Base-by-base conservation (phyloP, 2,113 vertebrate species). In the Clupea harengus region DNA sequence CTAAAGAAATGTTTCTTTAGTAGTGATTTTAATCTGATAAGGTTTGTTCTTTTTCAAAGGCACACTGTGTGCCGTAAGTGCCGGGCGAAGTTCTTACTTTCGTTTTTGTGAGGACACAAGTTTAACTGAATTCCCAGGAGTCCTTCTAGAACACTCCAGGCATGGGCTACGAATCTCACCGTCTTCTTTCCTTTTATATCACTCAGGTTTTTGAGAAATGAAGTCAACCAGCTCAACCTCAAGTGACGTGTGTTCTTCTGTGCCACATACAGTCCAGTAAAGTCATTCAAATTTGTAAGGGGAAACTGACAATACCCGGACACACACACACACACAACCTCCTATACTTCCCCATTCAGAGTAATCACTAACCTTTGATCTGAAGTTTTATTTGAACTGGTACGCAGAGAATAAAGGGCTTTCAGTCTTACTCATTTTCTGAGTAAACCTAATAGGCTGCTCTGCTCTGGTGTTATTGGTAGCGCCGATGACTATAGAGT, bases 391-490 rank as follows among this genome's bases (percentile, higher is more conserved):
- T 83, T 6, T 82, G 82, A 88, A 89, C 57, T 81, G 47, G 81
- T 45, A 20, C 17, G 54, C 49, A 2, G 22, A 32, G 82, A 17
- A 25, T 72, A 13, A 78, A 64, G 80, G 81, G 72, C 80, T 89
- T 86, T 86, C 15, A 64, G 57, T 86, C 47, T 90, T 88, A 90
- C 85, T 90, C 86, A 86, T 20, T 83, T 89, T 89, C 86, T 90
- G 86, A 45, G 87, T 85, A 90, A 2, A 39, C 39, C 39, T 39
- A 39, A 86, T 50, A 90, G 85, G 60, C 87, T 85, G 88, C 87
- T 84, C 88, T 4, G 80, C 88, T 90, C 28, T 72, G 87, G 39
- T 47, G 11, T 52, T 84, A 89, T 85, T 87, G 86, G 50, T 83
- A 82, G n/a, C 6, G 22, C 52, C 49, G 85, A 60, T 45, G 54